Evolutionary conservation across 2,797 vertebrate genomes (phyloP), one percentile per base, ranked within the genome.

Genomic region (Sebastes ruberrimus): DNA sequence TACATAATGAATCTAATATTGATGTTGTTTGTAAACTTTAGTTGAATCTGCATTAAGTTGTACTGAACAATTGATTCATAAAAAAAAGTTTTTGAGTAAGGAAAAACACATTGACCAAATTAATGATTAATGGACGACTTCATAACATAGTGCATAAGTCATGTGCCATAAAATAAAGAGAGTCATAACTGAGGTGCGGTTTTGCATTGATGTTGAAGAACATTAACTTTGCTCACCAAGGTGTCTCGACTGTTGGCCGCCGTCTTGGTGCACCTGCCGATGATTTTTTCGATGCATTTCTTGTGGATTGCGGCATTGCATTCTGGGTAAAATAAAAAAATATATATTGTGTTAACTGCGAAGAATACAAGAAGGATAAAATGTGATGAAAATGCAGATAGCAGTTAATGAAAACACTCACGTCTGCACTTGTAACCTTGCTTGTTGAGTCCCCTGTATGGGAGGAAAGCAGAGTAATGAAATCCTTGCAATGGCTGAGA

Each of bases 231-330:
- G 3, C 93, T 95, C 78, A 96, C 96, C 95, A 95, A 25, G 6
- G 96, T 96, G 18, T 99, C 97, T 71, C 98, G 96, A 92, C 98
- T 99, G 95, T 99, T 98, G 90, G 97, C 78, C 0, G 98, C 98
- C 0, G 98, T 98, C 84, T 97, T 97, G 1, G 98, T 99, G 92
- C 98, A 99, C 87, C 96, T 96, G 90, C 97, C 98, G 64, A 99
- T 98, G 92, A 99, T 98, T 93, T 95, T 99, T 86, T 99, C 98
- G 6, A 98, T 98, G 90, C 98, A 99, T 93, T 97, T 99, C 95
- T 99, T 99, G 91, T 99, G 98, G 94, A 99, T 99, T 87, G 98
- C 98, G 9, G 97, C 98, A 52, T 99, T 99, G 94, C 98, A 99
- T 95, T 99, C 98, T 99, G 94, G 78, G 91, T 76, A 62, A 86